Base-by-base conservation (phyloP, 2,113 vertebrate genomes). In the Barnardius zonarius region DNA sequence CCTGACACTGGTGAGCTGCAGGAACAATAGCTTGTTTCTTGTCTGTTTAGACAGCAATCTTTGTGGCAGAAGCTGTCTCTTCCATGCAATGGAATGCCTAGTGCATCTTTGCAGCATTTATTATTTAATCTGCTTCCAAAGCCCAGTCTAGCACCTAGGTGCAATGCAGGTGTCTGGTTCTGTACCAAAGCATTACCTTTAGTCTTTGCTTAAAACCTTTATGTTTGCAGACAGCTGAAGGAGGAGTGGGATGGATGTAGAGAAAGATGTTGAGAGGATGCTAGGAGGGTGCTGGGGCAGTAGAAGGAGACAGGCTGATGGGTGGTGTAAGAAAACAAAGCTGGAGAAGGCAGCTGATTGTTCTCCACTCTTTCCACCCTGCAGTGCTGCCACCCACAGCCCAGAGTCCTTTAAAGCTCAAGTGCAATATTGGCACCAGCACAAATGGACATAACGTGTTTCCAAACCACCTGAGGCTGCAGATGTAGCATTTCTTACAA, bases 21-120 rank as follows among this genome's bases (percentile, higher is more conserved):
- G 73, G 51, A 95, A 96, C 94, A 96, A 96, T 96, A 25, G 94
- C 55, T 81, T 79, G 49, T 83, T 95, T 97, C 95, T 96, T 93
- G 86, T 94, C 93, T 90, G 55, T 76, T 94, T 72, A 95, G 93
- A 81, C 76, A 28, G 7, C 41, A 55, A 11, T 75, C 83, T 90
- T 90, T 94, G 93, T 96, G 79, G 68, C 83, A 86, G 55, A 94
- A 93, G n/a, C 68, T 0, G 0, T 52, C 37, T 78, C 25, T 79
- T 82, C 85, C 69, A 75, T 13, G 18, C 49, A 61, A 35, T 41
- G 79, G 86, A 88, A 92, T 61, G 37, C 30, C 28, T 49, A 43
- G 62, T 77, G 61, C n/a, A 20, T 63, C n/a, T 74, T 57, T 75
- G 61, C 28, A 31, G 30, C 39, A 25, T 63, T 43, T 0, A 6